A percentile compares a stretch with the other conserved stretches of the same genome.
Evolutionary conservation across 2,797 vertebrate genomes (phyloP).

Genomic region (Chelon auratus): DNA sequence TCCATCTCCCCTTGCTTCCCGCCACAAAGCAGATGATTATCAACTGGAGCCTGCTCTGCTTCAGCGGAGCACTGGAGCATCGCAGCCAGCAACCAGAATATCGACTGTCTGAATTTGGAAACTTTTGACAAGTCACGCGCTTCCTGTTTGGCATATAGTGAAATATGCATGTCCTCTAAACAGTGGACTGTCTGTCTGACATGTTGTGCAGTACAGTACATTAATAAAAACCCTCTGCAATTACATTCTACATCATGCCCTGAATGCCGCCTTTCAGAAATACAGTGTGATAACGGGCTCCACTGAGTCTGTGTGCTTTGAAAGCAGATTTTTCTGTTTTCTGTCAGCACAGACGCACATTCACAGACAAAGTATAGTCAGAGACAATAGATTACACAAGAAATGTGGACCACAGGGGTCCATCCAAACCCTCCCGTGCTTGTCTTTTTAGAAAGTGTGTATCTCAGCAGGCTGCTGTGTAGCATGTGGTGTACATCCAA

Average conservation of each 20-base stretch:
- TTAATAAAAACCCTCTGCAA: conserved; percentile 61
- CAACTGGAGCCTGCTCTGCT: conserved; percentile 75
- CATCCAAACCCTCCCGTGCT: conserved; percentile 47
- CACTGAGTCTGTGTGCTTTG: conserved; percentile 32
- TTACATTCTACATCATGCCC: conserved; percentile 40
- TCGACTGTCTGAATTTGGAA: conserved; percentile 64
- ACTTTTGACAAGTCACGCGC: conserved; percentile 64
- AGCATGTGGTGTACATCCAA: conserved; percentile 25
- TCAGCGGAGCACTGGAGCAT: conserved; percentile 65
- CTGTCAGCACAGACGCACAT: conserved; percentile 6
- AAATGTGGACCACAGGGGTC: conserved; percentile 54
- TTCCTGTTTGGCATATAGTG: conserved; percentile 54
- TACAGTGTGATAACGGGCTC: conserved; percentile 23
- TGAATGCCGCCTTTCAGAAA: conserved; percentile 49
- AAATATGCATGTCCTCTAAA: conserved; percentile 49
- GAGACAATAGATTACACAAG: conserved; percentile 39
- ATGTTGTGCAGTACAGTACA: conserved; percentile 37
- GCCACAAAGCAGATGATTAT: conserved; percentile 82
- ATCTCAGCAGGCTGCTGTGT: conserved; percentile 62
- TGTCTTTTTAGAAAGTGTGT: conserved; percentile 55
- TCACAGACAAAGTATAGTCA: conserved; percentile 25
- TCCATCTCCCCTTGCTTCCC: conserved; percentile 69
- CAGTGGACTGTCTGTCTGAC: conserved; percentile 33
- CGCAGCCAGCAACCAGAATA: conserved; percentile 67
- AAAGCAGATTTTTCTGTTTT: conserved; percentile 38